Evolutionary conservation across 92 coral and sea anemone genomes (phyloP), one percentile per base, ranked within the genome.

Genomic region (Pocillopora meandrina): DNA sequence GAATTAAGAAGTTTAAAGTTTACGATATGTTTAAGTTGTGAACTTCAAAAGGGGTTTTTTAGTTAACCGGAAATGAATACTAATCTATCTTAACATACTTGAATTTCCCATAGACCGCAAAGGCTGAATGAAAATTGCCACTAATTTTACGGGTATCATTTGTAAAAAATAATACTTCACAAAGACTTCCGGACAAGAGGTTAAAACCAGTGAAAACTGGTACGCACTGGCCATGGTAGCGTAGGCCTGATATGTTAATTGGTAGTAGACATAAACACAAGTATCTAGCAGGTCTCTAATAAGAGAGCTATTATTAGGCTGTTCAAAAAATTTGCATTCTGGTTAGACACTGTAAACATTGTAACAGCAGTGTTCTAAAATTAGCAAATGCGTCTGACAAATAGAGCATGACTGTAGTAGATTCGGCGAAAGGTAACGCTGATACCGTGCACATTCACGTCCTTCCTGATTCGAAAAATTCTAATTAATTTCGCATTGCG

Each of bases 41-140:
- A 21, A 7, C 52, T 31, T 21, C 42, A 26, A 35, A 70, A 70
- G 33, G 12, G 74, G 35, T 69, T 70, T 21, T 3, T 36, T 52
- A 70, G 42, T 55, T 36, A 70, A 70, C 74, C 74, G 74, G 74
- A 70, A 70, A 20, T 34, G 74, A 16, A 15, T 70, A 33, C 33
- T 70, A 49, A 70, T 34, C 42, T 9, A 9, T 49, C 55, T 14
- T 70, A 70, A 36, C 23, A 17, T 36, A 70, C 42, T 70, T 55
- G 33, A 70, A 11, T 70, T 70, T 55, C 74, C 74, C 7, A 55
- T 70, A 70, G 17, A 34, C 74, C 56, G 18, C 18, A 42, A 26
- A 42, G 52, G 52, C 52, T 7, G 52, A 12, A 2, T 16, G 42
- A 70, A 70, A 20, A 34, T 34, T 70, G 11, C 10, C 35, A 36